Evolutionary conservation across 2,888 invertebrate genomes (phyloP), one percentile per base, ranked within the genome.

Genomic region (Pandemis cinnamomeana): DNA sequence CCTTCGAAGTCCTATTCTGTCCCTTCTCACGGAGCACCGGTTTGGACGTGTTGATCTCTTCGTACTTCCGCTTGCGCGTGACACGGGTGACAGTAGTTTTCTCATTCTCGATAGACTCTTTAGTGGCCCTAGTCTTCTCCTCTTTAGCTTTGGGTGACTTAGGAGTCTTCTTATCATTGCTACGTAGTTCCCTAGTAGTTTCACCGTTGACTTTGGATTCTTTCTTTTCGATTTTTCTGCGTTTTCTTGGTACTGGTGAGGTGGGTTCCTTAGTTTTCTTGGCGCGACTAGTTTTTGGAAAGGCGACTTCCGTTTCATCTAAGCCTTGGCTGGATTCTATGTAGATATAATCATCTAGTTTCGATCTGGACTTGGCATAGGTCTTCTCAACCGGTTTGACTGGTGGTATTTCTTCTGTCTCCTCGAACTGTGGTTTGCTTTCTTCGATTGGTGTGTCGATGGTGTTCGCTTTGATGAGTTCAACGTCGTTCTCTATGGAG

Each of bases 91-190:
- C 82, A 0, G 79, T 78, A 0, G 86, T 83, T 75, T 91, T 93
- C 27, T 93, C 92, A 64, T 94, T 94, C 75, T 94, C 93, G 67
- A 93, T 93, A 0, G 93, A 93, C 77, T 94, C 93, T 75, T 93
- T 93, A 2, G 90, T 89, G 2, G 84, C 82, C 64, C 91, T 80
- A 6, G 80, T 81, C 11, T 82, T 85, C 71, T 86, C 86, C 2
- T 87, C 71, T 69, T 81, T 58, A 55, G 79, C 80, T 71, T 86
- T 46, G 20, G 60, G n/a, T 13, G 51, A 51, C n/a, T 51, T 51
- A 13, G 51, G 51, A 6, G 51, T 36, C 0, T 11, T 61, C 15
- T 67, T 74, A 0, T 71, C 71, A 41, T 67, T 88, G 51, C 86
- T 87, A 2, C 90, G 82, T 0, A 89, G 70, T 41, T 85, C 84